Evolutionary conservation across 2,113 vertebrate genomes (phyloP).

Genomic region (Proteles cristata): DNA sequence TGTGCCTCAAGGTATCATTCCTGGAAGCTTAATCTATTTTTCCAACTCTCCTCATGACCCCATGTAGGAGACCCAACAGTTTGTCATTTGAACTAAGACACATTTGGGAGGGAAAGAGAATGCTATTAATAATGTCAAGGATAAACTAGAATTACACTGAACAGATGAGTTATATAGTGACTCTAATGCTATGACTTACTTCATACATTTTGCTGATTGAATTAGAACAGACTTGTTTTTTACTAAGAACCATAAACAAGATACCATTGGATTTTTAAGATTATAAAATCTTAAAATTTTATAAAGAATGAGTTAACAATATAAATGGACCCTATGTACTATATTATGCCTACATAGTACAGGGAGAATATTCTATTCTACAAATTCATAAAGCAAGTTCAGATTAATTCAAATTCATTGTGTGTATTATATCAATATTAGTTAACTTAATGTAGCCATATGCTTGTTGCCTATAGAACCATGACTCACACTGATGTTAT

Average conservation of each 20-base stretch:
- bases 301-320: not conserved
- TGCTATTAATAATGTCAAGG: not conserved
- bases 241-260: constrained; percentile 32
- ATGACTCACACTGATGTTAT: constrained; percentile 41
- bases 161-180: not conserved
- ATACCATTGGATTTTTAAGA: not conserved
- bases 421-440: constrained; percentile 43
- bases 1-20: not conserved
- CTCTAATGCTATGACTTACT: not conserved
- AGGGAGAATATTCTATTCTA: not conserved
- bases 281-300: not conserved
- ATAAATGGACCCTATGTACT: not conserved
- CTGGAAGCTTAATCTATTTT: not conserved
- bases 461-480: constrained; percentile 50
- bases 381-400: constrained; percentile 51
- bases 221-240: constrained; percentile 3
- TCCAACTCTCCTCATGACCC: not conserved
- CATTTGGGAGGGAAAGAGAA: not conserved
- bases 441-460: constrained; percentile 42
- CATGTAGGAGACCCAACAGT: not conserved
- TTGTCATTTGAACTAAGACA: constrained; percentile 6
- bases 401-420: constrained; percentile 48
- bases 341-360: not conserved
- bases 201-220: not conserved
- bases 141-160: not conserved